Conservation (phyloP, 23 tunicate species). For the Diplosoma virens region DNA sequence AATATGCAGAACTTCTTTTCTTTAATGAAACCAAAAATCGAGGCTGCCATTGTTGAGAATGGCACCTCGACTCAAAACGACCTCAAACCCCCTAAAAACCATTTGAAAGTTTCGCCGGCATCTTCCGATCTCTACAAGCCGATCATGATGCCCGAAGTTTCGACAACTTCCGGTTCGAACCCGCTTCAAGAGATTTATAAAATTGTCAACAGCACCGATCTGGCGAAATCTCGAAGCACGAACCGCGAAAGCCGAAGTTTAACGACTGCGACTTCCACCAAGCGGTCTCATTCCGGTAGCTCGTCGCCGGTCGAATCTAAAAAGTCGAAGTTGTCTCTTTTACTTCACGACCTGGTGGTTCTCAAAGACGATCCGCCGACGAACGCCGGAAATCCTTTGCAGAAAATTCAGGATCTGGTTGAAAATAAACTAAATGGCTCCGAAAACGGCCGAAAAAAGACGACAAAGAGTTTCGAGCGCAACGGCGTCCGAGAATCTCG, state of each 20-base stretch:
- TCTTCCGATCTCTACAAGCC: slow-evolving; percentile 4
- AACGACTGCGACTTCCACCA: neutral
- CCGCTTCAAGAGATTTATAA: slow-evolving; percentile 81
- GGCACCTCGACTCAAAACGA: neutral
- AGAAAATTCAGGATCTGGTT: slow-evolving; percentile 57
- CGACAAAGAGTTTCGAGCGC: too few species aligned
- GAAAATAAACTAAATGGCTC: slow-evolving; percentile 18
- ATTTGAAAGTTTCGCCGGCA: neutral
- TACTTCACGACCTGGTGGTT: slow-evolving; percentile 31
- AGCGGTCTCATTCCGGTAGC: neutral
- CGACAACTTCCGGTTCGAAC: slow-evolving; percentile 8
- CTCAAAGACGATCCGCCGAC: slow-evolving; percentile 15
- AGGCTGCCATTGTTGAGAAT: slow-evolving; percentile 12
- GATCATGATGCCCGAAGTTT: neutral
- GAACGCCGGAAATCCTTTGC: slow-evolving; percentile 31
- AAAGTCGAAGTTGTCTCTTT: slow-evolving; percentile 11
- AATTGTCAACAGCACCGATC: slow-evolving; percentile 69
- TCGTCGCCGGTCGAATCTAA: slow-evolving; percentile 7
- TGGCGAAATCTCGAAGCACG: neutral
- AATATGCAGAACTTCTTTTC: slow-evolving; percentile 38
- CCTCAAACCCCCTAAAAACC: neutral
- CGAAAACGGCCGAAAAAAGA: too few species aligned
- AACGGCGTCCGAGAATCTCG: too few species aligned
- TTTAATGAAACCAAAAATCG: slow-evolving; percentile 18
- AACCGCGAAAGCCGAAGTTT: neutral